Conservation (phyloP, 2,113 vertebrate genomes). For the Brachyhypopomus occidentalis region DNA sequence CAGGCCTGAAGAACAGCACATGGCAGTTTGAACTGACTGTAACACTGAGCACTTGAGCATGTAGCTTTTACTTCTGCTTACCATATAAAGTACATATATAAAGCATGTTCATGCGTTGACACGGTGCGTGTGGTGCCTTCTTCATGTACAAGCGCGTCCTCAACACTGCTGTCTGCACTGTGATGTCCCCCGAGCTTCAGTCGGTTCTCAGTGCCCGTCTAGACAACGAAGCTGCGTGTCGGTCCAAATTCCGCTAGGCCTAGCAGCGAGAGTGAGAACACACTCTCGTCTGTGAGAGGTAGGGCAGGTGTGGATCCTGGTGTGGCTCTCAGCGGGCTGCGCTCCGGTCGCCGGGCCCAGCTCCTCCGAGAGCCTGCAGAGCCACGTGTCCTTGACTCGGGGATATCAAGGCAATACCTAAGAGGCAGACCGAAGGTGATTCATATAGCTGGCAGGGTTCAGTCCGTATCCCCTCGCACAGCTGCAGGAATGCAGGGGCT, state of each 20-base stretch:
- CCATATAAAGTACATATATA: too few relatives aligned
- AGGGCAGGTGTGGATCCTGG: constrained; percentile 57
- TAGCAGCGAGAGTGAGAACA: constrained; percentile 28
- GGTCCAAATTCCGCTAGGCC: constrained; percentile 53
- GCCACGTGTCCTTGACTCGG: constrained; percentile 49
- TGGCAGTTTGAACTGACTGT: too few relatives aligned
- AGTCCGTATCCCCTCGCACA: constrained; percentile 24
- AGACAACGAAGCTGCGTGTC: constrained; percentile 45
- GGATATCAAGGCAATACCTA: constrained; percentile 56
- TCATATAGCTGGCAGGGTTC: constrained; percentile 37
- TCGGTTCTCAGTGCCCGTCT: constrained; percentile 43
- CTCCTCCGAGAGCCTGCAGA: constrained; percentile 50
- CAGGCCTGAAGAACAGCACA: too few relatives aligned
- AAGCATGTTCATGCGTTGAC: not conserved
- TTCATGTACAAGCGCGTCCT: not conserved
- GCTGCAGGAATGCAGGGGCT: not conserved
- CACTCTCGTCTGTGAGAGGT: constrained; percentile 41
- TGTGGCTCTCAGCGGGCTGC: constrained; percentile 45
- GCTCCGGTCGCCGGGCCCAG: constrained; percentile 59
- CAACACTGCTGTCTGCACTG: not conserved
- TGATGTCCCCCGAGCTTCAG: constrained; percentile 3
- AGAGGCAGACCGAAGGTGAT: constrained; percentile 24
- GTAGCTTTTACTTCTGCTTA: too few relatives aligned
- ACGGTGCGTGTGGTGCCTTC: too few relatives aligned
- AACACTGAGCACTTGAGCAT: too few relatives aligned